Base-by-base conservation (phyloP, 2,797 vertebrate genomes). In the Neosilurus mollespiculum region DNA sequence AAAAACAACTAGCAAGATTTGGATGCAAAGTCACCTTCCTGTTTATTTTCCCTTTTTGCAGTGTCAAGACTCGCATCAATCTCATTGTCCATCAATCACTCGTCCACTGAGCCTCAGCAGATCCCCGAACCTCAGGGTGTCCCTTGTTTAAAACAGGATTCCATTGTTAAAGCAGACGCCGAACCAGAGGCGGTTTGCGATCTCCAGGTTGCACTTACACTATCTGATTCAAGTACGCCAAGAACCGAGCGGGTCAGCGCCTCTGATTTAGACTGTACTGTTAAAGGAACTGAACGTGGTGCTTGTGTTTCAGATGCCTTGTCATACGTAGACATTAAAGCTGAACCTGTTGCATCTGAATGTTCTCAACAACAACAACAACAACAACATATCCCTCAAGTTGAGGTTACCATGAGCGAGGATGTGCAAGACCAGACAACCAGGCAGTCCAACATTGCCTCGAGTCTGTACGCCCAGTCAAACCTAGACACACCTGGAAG, bases 111-210 rank as follows among this genome's bases (percentile, higher is more conserved):
- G 65, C 5, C 79, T 43, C 54, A 54, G 20, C 64, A 26, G 24
- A 77, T n/a, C 0, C 54, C 64, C 11, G 64, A 53, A 12, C 1
- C 56, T 26, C 71, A 30, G 43, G n/a, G 30, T 11, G 58, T 12
- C 34, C 43, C 51, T 34, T 30, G 15, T 73, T 65, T 58, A 14
- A 65, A 62, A 20, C 26, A 43, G 7, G 80, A 85, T 20, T 72
- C 30, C 4, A 37, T 22, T 34, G 56, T 80, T n/a, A 81, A 81
- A 69, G 54, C 34, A 54, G 83, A 81, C 0, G 20, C 18, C 20
- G 79, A 85, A n/a, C 62, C 79, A 1, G 84, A 85, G 43, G 65
- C 72, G 3, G 72, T 85, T 24, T 85, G 72, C 20, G 84, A 81
- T 73, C 65, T 85, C 6, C 66, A 80, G 24, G 84, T 85, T 4